phyloP scores from a whole-genome alignment of 2,797 vertebrate genomes.

The Callimico goeldii region DNA sequence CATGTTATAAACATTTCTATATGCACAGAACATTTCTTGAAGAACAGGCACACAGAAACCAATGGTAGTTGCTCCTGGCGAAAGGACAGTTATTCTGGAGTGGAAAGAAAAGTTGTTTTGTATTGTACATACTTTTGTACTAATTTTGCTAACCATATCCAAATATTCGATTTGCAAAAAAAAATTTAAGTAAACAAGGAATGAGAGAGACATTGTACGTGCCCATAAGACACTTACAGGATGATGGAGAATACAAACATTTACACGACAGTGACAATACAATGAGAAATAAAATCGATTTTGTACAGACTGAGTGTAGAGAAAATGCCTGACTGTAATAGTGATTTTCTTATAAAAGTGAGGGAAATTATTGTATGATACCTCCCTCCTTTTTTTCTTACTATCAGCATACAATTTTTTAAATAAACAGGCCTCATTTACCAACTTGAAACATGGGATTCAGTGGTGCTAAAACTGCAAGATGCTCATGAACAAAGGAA shows the following conservation, averaged over 20 bases:
- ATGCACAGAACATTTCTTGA: background rate
- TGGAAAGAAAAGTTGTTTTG: background rate
- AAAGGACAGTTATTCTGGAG: background rate
- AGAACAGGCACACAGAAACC: background rate
- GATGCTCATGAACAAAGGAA: conserved; percentile 12
- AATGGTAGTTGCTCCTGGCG: background rate
- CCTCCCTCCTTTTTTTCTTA: background rate
- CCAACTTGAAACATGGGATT: background rate
- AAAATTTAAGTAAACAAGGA: background rate
- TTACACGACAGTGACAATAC: background rate
- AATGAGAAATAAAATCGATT: background rate
- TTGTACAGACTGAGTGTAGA: background rate
- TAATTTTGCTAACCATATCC: background rate
- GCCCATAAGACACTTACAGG: background rate
- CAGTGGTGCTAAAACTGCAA: background rate
- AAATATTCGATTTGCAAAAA: background rate
- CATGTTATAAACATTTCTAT: background rate
- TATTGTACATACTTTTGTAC: background rate
- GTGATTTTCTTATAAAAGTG: background rate
- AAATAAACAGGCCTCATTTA: conserved; percentile 11
- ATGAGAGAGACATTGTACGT: background rate
- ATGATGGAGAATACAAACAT: background rate
- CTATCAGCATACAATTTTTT: background rate
- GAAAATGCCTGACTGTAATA: background rate
- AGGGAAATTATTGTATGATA: background rate